Base-by-base conservation (phyloP, 1,140 invertebrate genomes). In the Coboldia fuscipes region DNA sequence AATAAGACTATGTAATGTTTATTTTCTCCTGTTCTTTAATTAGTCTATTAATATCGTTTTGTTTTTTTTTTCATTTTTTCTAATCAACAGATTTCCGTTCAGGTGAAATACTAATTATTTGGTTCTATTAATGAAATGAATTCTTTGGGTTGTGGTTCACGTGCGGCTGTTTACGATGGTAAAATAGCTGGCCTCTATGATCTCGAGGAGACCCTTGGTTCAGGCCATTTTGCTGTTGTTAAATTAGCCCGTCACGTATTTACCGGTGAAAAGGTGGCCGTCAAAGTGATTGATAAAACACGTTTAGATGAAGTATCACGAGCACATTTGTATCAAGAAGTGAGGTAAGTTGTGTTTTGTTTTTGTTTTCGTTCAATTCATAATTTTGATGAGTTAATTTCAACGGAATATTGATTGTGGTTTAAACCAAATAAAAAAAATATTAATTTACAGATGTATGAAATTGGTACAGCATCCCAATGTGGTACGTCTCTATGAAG, bases 401-500 rank as follows among this genome's bases (percentile, higher is more conserved):
- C 12, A 12, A 7, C 12, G 22, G 6, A 12, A 23, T 7, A 23
- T 12, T 23, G 12, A 23, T 6, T 23, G 12, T 23, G 22, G 6
- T 7, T 23, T 23, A 6, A 7, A 7, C 6, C 22, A 23, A 23
- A 23, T 7, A 23, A 23, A 23, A 23, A 30, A 26, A 30, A 18
- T 37, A 26, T 21, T 37, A 30, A 24, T 18, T 37, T 33, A 14
- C 28, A 53, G 89, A 41, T 97, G 93, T 52, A 97, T 98, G 93
- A 97, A 98, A 60, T 60, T 98, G 44, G 93, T 98, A 10, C 93
- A 97, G 54, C 96, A 99, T 65, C 92, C 80, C 22, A 92, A 99
- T 63, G 92, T 99, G 16, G 93, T 99, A 12, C 66, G 93, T 31
- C 61, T 99, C 7, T 99, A 98, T 58, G 92, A 99, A 68, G 89